Conservation (phyloP, 2,888 invertebrate species). For the Spodoptera picta region DNA sequence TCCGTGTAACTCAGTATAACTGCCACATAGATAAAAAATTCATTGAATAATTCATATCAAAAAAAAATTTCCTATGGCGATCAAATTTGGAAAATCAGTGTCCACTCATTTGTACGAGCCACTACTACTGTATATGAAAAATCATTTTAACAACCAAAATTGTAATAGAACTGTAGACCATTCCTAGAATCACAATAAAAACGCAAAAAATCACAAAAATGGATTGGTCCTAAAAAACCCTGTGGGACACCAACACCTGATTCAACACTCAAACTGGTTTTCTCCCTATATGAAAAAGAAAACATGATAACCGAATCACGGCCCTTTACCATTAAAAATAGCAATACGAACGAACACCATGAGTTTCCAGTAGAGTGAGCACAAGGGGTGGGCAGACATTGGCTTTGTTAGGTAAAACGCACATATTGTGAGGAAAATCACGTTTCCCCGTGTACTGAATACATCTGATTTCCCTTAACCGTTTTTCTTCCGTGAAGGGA, state of each 20-base stretch:
- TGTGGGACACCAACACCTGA: constrained; percentile 34
- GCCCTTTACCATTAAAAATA: constrained; percentile 53
- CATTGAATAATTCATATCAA: no score
- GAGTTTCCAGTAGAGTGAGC: constrained; percentile 43
- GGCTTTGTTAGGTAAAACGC: constrained; percentile 60
- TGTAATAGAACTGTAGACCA: no score
- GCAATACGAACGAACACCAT: constrained; percentile 43
- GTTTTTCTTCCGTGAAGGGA: constrained; percentile 15
- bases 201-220: constrained; percentile 4
- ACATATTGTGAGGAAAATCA: constrained; percentile 64
- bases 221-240: constrained; percentile 4
- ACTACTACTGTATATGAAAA: no score
- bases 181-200: no score
- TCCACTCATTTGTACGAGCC: no score
- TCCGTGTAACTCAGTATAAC: no score
- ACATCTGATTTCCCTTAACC: constrained; percentile 46
- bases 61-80: no score
- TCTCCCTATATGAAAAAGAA: constrained; percentile 34
- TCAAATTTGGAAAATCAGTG: no score
- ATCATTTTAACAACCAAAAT: no score
- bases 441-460: constrained; percentile 63
- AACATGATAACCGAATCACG: constrained; percentile 42
- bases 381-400: constrained; percentile 52
- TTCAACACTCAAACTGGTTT: constrained; percentile 18
- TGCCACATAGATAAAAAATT: no score